Evolutionary conservation across 53 echinoderm and acorn worm species (phyloP), one percentile per base, ranked within the genome.

Genomic region (Zoroaster sp.): DNA sequence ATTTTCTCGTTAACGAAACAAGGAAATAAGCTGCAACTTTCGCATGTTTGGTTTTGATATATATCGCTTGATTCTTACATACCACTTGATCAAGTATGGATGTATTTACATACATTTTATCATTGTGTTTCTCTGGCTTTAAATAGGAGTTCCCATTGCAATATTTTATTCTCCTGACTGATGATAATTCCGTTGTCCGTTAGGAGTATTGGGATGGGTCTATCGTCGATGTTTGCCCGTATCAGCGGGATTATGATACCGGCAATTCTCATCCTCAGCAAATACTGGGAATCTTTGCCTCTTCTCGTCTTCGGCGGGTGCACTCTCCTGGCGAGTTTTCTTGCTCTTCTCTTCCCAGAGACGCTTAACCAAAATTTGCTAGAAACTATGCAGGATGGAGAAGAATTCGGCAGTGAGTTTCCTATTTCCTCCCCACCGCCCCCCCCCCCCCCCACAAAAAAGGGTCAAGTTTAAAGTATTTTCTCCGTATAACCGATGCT

Each of bases 331-430:
- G 94, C 91, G 0, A 91, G 91, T 3, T 9, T 94, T 2, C 46
- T 89, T 3, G 36, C 91, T 4, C 47, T 94, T 55, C 35, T 89
- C 13, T 70, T 92, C 0, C 94, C 94, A 5, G 94, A 94, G 51
- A 94, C 94, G 3, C 12, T 78, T 52, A 85, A 86, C 30, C 72
- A 70, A 23, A 39, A 71, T 21, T 66, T 94, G 7, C 94, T 86
- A 1, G 94, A 92, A 33, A 92, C 94, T 3, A 37, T 94, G 10
- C 78, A 92, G 79, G 94, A 94, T 41, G 92, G 89, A 3, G 94
- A 94, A 47, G 75, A 76, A 20, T 92, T 94, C 28, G 91, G 86
- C 55, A 88, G 85, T 89, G 51, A 83, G 77, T 89, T 25, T 59
- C 10, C 0, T 25, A 55, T 2, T 23, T 55, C 20, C 9, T 55